These are phyloP conservation scores for Raja brachyura DNA, from an alignment of 2,113 vertebrate species.

Conservation along the genomic window DNA sequence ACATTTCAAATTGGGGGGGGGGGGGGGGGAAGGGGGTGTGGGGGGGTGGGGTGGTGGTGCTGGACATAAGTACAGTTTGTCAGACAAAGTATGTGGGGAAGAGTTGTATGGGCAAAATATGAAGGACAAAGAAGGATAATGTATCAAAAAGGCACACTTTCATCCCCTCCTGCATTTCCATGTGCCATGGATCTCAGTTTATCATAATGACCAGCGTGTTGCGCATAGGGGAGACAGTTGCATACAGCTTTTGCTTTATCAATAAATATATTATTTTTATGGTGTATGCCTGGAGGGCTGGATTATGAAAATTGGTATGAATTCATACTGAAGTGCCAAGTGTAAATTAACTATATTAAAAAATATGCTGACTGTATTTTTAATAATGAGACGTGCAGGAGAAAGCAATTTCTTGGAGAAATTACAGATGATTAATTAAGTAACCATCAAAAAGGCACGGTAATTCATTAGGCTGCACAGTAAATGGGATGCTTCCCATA, in stretches of 20 bases:
- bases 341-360: neutral
- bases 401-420: neutral
- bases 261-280: neutral
- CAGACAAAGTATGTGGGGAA: neutral
- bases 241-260: neutral
- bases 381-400: neutral
- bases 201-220: neutral
- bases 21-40: neutral
- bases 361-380: neutral
- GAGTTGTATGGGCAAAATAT: neutral
- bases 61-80: neutral
- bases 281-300: neutral
- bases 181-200: neutral
- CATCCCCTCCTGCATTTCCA: neutral
- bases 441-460: neutral
- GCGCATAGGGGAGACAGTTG: neutral
- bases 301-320: neutral
- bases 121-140: neutral
- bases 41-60: neutral
- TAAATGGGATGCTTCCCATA: neutral
- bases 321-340: neutral
- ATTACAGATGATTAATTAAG: neutral
- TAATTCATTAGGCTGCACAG: neutral
- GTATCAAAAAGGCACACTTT: neutral
- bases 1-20: neutral